Conservation (phyloP, 1,140 invertebrate species). For the Choristoneura fumiferana region DNA sequence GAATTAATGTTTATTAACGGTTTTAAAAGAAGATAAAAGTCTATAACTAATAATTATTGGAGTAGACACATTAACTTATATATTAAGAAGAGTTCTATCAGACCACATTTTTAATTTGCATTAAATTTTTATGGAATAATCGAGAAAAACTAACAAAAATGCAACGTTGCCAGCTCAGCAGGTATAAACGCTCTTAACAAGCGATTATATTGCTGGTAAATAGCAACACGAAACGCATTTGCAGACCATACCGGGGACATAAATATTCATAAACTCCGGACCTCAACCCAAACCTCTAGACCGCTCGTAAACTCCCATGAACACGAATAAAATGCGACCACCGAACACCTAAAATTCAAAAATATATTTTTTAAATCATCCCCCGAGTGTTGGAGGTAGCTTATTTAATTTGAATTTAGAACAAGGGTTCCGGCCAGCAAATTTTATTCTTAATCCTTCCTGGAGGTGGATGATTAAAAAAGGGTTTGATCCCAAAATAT, state of each 20-base stretch:
- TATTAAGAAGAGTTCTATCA: no score
- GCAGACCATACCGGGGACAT: conserved; percentile 12
- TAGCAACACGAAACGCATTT: neutral
- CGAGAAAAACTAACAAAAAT: no score
- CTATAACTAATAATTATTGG: no score
- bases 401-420: conserved; percentile 4
- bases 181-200: no score
- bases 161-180: no score
- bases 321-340: conserved; percentile 5
- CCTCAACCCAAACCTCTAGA: neutral
- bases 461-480: conserved; percentile 1
- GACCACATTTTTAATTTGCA: no score
- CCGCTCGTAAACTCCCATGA: conserved; percentile 4
- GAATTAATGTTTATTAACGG: no score
- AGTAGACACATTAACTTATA: no score
- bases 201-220: conserved; percentile 8
- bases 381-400: conserved; percentile 1
- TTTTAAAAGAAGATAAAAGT: no score
- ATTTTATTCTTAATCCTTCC: no score
- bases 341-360: conserved; percentile 6
- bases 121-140: no score
- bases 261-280: conserved; percentile 10
- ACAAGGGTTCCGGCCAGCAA: neutral
- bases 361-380: conserved; percentile 1
- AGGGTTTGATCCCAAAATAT: conserved; percentile 5